Evolutionary conservation across 2,113 vertebrate genomes (phyloP).

Genomic region (Oreochromis aureus): DNA sequence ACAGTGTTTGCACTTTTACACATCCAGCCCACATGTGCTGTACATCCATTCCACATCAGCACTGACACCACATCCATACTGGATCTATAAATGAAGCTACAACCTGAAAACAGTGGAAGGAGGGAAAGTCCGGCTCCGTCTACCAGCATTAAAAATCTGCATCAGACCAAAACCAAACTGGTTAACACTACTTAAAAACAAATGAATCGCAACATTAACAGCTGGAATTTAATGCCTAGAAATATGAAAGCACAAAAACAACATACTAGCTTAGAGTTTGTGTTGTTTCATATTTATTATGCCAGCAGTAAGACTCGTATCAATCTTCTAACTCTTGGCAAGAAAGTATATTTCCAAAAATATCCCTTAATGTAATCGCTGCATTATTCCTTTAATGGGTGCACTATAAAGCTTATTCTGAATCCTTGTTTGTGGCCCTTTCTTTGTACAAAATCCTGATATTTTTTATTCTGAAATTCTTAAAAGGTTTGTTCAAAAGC

Average conservation of each 20-base stretch:
- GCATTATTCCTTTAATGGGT: neutral
- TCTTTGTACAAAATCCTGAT: neutral
- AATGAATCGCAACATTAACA: neutral
- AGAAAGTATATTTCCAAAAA: neutral
- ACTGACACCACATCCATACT: neutral
- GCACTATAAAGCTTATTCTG: neutral
- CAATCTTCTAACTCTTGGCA: neutral
- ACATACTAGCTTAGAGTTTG: neutral
- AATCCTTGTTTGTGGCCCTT: neutral
- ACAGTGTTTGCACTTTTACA: neutral
- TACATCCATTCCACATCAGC: neutral
- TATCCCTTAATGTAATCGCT: neutral
- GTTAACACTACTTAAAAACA: neutral
- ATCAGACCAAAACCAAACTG: neutral
- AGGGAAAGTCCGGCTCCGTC: neutral
- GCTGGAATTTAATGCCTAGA: neutral
- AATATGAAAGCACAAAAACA: neutral
- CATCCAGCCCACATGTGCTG: neutral
- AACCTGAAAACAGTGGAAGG: neutral
- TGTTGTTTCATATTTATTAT: neutral
- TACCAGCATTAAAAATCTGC: neutral
- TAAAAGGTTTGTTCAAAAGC: neutral
- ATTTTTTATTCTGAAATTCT: neutral
- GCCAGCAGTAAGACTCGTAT: neutral
- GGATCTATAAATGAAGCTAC: neutral